Conservation (phyloP, 2,797 vertebrate species). For the Macropus fuliginosus region DNA sequence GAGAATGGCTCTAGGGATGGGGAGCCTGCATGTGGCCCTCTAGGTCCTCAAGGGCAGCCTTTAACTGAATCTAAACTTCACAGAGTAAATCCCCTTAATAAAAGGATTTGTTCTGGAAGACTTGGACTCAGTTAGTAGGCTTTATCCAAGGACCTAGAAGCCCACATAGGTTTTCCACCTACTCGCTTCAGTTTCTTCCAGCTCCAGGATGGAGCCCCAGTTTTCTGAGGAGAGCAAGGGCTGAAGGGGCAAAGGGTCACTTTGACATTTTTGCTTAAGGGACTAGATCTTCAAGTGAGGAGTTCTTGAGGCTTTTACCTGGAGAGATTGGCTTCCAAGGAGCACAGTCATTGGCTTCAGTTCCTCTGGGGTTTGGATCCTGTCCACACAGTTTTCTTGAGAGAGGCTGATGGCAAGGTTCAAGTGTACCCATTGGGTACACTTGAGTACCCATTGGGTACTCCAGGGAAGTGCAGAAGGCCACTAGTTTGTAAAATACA, state of each 20-base stretch:
- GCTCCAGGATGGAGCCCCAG: not conserved
- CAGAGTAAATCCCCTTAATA: too few relatives aligned
- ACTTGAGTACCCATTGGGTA: conserved; percentile 58
- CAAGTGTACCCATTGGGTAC: conserved; percentile 54
- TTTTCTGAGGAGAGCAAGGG: not conserved
- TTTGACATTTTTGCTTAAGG: not conserved
- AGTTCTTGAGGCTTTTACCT: not conserved
- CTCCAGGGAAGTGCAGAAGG: not conserved
- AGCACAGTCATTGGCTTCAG: conserved; percentile 50
- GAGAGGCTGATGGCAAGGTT: conserved; percentile 58
- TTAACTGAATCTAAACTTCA: too few relatives aligned
- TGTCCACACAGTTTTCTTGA: conserved; percentile 67
- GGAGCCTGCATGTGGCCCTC: too few relatives aligned
- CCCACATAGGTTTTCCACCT: too few relatives aligned
- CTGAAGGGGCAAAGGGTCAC: too few relatives aligned
- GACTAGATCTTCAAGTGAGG: conserved; percentile 28
- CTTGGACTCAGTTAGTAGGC: too few relatives aligned
- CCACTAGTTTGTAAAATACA: not conserved
- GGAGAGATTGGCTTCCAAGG: conserved; percentile 46
- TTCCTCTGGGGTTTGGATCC: conserved; percentile 61
- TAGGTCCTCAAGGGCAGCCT: too few relatives aligned
- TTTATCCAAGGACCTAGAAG: too few relatives aligned
- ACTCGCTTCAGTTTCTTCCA: not conserved
- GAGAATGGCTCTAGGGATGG: not conserved
- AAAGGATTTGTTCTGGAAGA: too few relatives aligned